Base-by-base conservation (phyloP, 2,888 invertebrate genomes). In the Lepidonotus clava region DNA sequence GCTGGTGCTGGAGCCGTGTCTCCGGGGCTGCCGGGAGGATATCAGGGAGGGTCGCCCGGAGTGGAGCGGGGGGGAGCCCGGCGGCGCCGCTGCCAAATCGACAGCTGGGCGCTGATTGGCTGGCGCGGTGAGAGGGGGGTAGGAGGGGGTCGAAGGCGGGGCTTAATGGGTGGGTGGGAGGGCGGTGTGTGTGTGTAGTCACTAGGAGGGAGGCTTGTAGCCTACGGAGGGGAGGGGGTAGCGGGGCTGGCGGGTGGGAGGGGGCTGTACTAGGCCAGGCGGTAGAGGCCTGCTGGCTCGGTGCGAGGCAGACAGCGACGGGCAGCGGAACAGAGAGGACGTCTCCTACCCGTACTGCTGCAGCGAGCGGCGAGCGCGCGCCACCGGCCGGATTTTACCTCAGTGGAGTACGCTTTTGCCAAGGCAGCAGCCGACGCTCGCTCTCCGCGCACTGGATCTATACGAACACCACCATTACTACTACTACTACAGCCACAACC, bases 161-260 rank as follows among this genome's bases (percentile, higher is more conserved):
- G 56, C 56, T n/a, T 56, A 11, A 18, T 51, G 51, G 71, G 76
- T 76, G 28, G 80, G 80, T 80, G 51, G 80, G 80, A 40, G 80
- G 80, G 41, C 80, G 41, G 32, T 46, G 80, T 28, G 24, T 80
- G 46, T 24, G 32, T 51, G 80, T 34, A 11, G 71, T 34, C 32
- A 51, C 21, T 11, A 51, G 51, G 51, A 14, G 21, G 51, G 51
- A 18, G 71, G 5, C 71, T 6, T 71, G 36, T 32, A 32, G 71
- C 34, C n/a, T 6, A 6, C 8, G 32, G 71, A n/a, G 71, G 6
- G 71, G 36, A 34, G 34, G 71, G 18, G 77, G 41, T 11, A 18
- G 41, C 11, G 80, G 24, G 24, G 46, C 6, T 4, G 41, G 34
- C 46, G 77, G n/a, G 77, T 5, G 76, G 76, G 41, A 5, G 38